Conservation (phyloP, 2,113 vertebrate genomes). For the Microtus montanus region DNA sequence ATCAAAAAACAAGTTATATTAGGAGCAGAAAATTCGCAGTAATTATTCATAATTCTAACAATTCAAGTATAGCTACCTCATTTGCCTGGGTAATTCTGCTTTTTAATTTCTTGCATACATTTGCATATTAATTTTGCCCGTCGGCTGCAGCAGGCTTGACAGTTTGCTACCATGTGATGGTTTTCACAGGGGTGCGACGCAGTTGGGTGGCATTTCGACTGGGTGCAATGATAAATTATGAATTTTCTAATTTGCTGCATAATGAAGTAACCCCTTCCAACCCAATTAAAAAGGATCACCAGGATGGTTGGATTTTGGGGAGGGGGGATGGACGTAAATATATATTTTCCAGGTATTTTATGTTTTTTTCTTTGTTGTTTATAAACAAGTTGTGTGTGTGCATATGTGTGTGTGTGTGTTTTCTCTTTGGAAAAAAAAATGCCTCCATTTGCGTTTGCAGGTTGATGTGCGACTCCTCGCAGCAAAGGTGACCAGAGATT, state of each 20-base stretch:
- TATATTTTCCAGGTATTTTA: slow-evolving; percentile 73
- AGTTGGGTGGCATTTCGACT: slow-evolving; percentile 99
- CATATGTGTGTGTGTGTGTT: background rate
- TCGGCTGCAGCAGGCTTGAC: slow-evolving; percentile 98
- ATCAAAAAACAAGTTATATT: slow-evolving; percentile 99
- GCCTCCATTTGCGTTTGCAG: slow-evolving; percentile 77
- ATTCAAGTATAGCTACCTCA: slow-evolving; percentile 99
- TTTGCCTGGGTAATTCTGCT: slow-evolving; percentile 99
- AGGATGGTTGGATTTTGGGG: slow-evolving; percentile 64
- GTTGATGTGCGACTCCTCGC: slow-evolving; percentile 73
- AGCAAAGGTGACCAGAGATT: slow-evolving; percentile 75
- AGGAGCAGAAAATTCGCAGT: slow-evolving; percentile 99
- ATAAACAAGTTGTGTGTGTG: slow-evolving; percentile 32
- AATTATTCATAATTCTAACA: slow-evolving; percentile 99
- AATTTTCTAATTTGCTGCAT: slow-evolving; percentile 99
- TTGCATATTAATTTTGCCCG: slow-evolving; percentile 99
- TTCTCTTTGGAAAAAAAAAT: slow-evolving; percentile 66
- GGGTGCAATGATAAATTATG: slow-evolving; percentile 99
- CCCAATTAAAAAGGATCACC: slow-evolving; percentile 87
- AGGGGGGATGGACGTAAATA: slow-evolving; percentile 53
- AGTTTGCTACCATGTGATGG: slow-evolving; percentile 95
- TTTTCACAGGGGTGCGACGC: slow-evolving; percentile 95
- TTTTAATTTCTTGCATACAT: slow-evolving; percentile 99
- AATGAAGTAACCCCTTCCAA: slow-evolving; percentile 97
- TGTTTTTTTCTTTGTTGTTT: slow-evolving; percentile 64